Base-by-base conservation (phyloP, 1,140 invertebrate genomes). In the Mactra quadrangularis region DNA sequence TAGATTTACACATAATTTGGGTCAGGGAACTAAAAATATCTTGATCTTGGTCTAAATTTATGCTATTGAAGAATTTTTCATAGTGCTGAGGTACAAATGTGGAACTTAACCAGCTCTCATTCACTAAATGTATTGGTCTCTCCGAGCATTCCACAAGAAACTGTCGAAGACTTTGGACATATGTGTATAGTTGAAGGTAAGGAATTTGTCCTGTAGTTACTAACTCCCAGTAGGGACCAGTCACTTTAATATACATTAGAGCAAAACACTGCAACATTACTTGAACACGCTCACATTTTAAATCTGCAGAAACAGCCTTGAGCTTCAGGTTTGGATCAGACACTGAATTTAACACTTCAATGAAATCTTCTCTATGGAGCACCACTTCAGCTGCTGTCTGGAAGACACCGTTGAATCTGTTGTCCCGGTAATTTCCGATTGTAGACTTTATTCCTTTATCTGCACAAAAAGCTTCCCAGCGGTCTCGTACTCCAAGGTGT, bases 111-210 rank as follows among this genome's bases (percentile, higher is more conserved):
- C n/a, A n/a, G n/a, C n/a, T n/a, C n/a, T n/a, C n/a, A n/a, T n/a
- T n/a, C n/a, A n/a, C n/a, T n/a, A n/a, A n/a, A n/a, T n/a, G n/a
- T 4, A 22, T 22, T 9, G 6, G 50, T 4, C 25, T 53, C 19
- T 7, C 4, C 25, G 19, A 17, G 4, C 19, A 53, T 53, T 6
- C 19, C 50, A n/a, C 17, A 4, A 53, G 50, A 53, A n/a, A 53
- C 4, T 3, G 19, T 17, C 25, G 50, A 22, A 53, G 4, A 22
- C 4, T 17, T 22, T 53, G 17, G 4, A 53, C 50, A n/a, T 53
- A 17, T n/a, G 19, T 53, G 19, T 53, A 53, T 1, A 84, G 59
- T 53, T 78, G n/a, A 3, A 79, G 29, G 50, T 84, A 84, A n/a
- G 75, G 25, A 3, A 78, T 68, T 25, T 33, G 27, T 1, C 52